Base-by-base conservation (phyloP, 2,797 vertebrate genomes). In the Aulostomus chinensis region DNA sequence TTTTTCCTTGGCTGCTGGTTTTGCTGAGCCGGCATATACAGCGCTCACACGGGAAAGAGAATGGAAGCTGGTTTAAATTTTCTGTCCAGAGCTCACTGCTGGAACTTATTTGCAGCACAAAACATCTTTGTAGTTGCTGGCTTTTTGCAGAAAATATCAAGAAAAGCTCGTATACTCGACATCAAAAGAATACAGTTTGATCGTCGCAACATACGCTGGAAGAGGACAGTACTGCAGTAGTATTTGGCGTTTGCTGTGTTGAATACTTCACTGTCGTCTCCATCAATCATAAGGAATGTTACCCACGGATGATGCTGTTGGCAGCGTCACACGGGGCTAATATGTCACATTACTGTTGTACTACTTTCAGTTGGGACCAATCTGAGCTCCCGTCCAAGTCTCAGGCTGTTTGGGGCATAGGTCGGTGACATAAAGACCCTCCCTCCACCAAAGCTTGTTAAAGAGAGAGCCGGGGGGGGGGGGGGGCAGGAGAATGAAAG, bases 81-180 rank as follows among this genome's bases (percentile, higher is more conserved):
- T 80, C 79, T 71, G 60, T 75, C 52, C 72, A 65, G 47, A 71
- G 71, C 66, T 68, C 53, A 65, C 70, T 70, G 70, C 86, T 88
- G 85, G 81, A 89, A 77, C 69, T 83, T 80, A 76, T 88, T 92
- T 88, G 80, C 57, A 55, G 49, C 63, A 80, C 78, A 87, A 79
- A 70, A 73, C 13, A 2, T 73, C 73, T 73, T 80, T 85, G 65
- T 73, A 20, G 24, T 68, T 39, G 28, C 46, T 78, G 41, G 36
- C 46, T 62, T 55, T 69, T 73, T 58, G 47, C 49, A 64, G 48
- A 65, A 58, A 66, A 59, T 57, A 68, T 55, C 50, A 70, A 42
- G 21, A 47, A 58, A 68, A 47, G 33, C 58, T 68, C 59, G n/a
- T n/a, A 68, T 81, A 49, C 18, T 38, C 58, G 7, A 57, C 16